A percentile compares a stretch with the other conserved stretches of the same genome.
These are phyloP conservation scores for Gastracanthus pulcherrimus DNA, from an alignment of 2,888 invertebrate species.

Conservation along the genomic window DNA sequence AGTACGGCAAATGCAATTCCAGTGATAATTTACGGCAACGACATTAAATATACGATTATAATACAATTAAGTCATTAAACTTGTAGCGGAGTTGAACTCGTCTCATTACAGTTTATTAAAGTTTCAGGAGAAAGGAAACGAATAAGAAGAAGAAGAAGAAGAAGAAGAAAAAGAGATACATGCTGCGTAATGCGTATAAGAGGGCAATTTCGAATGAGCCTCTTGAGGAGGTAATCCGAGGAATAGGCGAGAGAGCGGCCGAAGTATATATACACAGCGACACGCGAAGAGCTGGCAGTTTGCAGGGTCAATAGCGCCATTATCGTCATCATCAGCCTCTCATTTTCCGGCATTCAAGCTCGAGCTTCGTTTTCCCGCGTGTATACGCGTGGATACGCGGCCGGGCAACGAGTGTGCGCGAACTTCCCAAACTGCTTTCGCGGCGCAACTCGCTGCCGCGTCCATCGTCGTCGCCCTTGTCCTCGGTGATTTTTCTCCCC, in stretches of 20 bases:
- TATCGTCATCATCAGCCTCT: constrained; percentile 30
- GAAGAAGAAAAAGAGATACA: neutral
- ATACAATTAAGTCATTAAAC: neutral
- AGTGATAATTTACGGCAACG: neutral
- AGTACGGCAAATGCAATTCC: neutral
- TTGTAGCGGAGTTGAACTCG: neutral
- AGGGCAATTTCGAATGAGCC: constrained; percentile 31
- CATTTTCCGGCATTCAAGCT: constrained; percentile 31
- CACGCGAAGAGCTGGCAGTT: neutral
- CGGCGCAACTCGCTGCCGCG: too few species aligned
- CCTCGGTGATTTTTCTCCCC: neutral
- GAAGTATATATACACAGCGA: neutral
- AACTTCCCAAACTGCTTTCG: neutral
- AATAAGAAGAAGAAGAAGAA: neutral
- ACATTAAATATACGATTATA: neutral
- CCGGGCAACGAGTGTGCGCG: neutral
- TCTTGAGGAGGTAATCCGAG: constrained; percentile 32
- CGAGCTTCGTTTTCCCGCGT: neutral
- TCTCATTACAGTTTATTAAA: neutral
- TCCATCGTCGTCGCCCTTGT: neutral
- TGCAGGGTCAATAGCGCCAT: constrained; percentile 30
- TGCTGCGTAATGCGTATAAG: neutral
- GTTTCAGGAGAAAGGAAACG: neutral
- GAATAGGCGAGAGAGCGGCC: neutral
- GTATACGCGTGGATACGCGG: neutral